Base-by-base conservation (phyloP, 2,888 invertebrate genomes). In the Tillus elongatus region DNA sequence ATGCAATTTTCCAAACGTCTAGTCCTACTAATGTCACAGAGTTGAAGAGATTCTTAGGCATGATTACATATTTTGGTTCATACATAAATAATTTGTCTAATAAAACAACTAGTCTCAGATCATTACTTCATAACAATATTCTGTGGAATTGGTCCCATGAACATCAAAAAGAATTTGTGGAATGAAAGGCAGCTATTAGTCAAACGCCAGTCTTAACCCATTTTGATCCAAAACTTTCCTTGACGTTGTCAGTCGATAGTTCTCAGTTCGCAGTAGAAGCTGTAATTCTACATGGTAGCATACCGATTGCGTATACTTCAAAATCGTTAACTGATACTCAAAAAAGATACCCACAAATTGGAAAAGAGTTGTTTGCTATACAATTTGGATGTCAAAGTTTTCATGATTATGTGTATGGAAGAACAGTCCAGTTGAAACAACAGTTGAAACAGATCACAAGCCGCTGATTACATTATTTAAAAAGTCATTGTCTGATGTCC, bases 261-360 rank as follows among this genome's bases (percentile, higher is more conserved):
- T 33, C 33, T 24, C 33, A 33, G 26, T 33, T 26, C 2, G 33
- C 33, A 24, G 13, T 33, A n/a, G 24, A 13, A 33, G 33, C 24
- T 3, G 33, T 33, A 9, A 33, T 33, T 10, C 19, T 33, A 26
- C 19, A 33, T 6, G 26, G 26, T 4, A 33, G 26, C 26, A 19
- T 13, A 24, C 33, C 33, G 13, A 33, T 33, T 11, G 33, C 24
- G 2, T 33, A 33, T 12, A 33, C 24, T 33, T 33, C 33, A 11
- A 24, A 33, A 19, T 24, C 33, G 19, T 9, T 33, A 33, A 33
- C 24, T 33, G 19, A 12, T 12, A 24, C 33, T 3, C 11, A 19
- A n/a, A 33, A 13, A 11, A 33, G 26, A 3, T 32, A 33, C 26
- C 24, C 33, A 2, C 19, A 33, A 33, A 33, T 33, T 24, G 33